Percentiles rank a stretch among this genome's conserved stretches.
Evolutionary conservation across 2,888 invertebrate species (phyloP).

Genomic region (Himalopsyche kuldschensis): DNA sequence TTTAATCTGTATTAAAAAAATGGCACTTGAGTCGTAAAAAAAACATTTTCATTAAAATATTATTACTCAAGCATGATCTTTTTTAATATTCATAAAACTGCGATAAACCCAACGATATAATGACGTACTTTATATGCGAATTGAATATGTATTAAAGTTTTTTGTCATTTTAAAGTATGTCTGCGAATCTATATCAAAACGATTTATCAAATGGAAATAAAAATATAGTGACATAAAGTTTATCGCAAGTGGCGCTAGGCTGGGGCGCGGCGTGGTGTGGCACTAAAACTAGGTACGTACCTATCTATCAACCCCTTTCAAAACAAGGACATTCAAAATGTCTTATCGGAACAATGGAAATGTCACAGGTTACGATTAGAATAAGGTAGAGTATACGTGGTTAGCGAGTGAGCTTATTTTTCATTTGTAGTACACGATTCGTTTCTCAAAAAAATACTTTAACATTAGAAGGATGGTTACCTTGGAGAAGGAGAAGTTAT

Average conservation of each 20-base stretch:
- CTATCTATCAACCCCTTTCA: slow-evolving; percentile 17
- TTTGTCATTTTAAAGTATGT: background rate
- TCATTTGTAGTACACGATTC: too few relatives aligned
- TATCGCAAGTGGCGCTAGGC: background rate
- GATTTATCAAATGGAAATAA: background rate
- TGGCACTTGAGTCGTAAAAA: too few relatives aligned
- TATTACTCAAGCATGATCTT: too few relatives aligned
- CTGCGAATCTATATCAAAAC: background rate
- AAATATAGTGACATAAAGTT: background rate
- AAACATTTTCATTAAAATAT: too few relatives aligned
- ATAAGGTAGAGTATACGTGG: background rate
- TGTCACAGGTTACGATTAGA: background rate
- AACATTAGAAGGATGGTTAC: too few relatives aligned
- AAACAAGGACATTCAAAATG: slow-evolving; percentile 18
- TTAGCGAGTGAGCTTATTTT: too few relatives aligned
- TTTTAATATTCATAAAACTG: too few relatives aligned
- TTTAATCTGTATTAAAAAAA: too few relatives aligned
- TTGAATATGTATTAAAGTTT: background rate
- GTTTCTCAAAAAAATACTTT: too few relatives aligned
- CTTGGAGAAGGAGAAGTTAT: too few relatives aligned
- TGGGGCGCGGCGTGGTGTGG: background rate
- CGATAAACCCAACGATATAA: background rate
- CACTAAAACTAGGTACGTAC: background rate
- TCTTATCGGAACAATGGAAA: background rate
- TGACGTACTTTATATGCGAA: background rate